Conservation (phyloP, 2,113 vertebrate species). For the Sus scrofa region T2T-Sscrofa CM000812.6:278848501-278849000, state of each 20-base stretch:
- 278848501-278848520: not conserved
- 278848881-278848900: not conserved
- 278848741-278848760: not conserved
- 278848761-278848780: not conserved
- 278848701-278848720: not conserved
- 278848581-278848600: not conserved
- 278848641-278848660: not conserved
- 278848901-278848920: not conserved
- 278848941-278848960: not conserved
- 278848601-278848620: not conserved
- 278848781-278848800: not conserved
- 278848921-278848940: not conserved
- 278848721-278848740: not conserved
- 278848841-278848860: not conserved
- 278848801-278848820: not conserved
- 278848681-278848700: not conserved
- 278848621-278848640: not conserved
- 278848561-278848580: no score
- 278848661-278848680: no score
- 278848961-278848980: not conserved
- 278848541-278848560: not conserved
- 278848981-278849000: constrained; percentile 1
- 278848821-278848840: not conserved
- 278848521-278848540: not conserved
- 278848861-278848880: not conserved